phyloP scores from a whole-genome alignment of 2,797 vertebrate genomes.

The Coregonus sp. region DNA sequence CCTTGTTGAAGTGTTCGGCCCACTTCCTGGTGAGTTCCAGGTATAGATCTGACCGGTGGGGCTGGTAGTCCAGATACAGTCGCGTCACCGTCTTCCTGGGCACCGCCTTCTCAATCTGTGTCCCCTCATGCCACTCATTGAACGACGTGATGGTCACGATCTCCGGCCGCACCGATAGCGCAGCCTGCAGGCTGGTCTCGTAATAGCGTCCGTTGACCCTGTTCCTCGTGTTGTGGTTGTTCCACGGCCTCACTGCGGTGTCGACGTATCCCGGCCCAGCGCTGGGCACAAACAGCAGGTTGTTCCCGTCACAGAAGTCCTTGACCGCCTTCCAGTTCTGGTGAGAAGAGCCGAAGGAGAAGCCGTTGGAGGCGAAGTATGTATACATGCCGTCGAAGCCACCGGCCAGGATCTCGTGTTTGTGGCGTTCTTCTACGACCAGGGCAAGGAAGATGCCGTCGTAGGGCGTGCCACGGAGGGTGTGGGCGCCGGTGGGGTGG shows the following conservation, averaged over 20 bases:
- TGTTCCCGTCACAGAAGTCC: conserved; percentile 83
- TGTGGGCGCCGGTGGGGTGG: conserved; percentile 78
- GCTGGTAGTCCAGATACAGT: conserved; percentile 85
- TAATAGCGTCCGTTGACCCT: conserved; percentile 91
- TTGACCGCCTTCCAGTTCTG: conserved; percentile 89
- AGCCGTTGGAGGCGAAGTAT: conserved; percentile 89
- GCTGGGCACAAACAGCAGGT: conserved; percentile 86
- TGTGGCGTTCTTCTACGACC: conserved; percentile 85
- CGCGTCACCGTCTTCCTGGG: conserved; percentile 82
- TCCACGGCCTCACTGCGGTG: conserved; percentile 87
- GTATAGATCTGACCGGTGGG: conserved; percentile 80
- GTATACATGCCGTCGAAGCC: conserved; percentile 91
- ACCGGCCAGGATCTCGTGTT: conserved; percentile 79
- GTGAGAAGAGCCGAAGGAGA: conserved; percentile 88
- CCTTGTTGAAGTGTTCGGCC: conserved; percentile 86
- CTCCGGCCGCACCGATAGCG: conserved; percentile 80
- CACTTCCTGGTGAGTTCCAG: conserved; percentile 84
- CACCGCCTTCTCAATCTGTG: conserved; percentile 85
- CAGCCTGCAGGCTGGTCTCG: conserved; percentile 85
- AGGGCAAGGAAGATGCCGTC: conserved; percentile 84
- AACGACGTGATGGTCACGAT: conserved; percentile 87
- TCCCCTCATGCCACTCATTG: conserved; percentile 90
- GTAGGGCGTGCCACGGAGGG: conserved; percentile 80
- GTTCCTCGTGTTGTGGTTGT: conserved; percentile 89
- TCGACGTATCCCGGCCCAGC: conserved; percentile 88